These are phyloP conservation scores for Mormyrops boulengeri DNA, from an alignment of 2,797 vertebrate species.

Conservation along the genomic window DNA sequence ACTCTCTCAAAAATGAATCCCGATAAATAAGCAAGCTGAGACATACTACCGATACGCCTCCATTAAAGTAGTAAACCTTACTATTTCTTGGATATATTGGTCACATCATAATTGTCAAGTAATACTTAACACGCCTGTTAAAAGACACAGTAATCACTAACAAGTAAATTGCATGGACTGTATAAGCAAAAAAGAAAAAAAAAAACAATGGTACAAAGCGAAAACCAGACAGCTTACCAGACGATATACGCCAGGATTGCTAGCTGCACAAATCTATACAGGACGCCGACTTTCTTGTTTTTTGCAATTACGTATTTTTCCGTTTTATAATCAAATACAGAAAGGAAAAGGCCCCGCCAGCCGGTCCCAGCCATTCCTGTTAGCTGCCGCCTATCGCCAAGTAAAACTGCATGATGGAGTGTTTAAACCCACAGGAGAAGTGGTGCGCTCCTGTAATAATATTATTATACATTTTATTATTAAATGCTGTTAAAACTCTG, in stretches of 20 bases:
- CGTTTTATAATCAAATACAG: constrained; percentile 79
- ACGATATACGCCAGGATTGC: constrained; percentile 71
- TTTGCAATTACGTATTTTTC: constrained; percentile 78
- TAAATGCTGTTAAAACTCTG: neutral
- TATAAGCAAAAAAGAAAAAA: neutral
- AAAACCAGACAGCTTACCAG: constrained; percentile 51
- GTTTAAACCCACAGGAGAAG: neutral
- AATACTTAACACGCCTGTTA: neutral
- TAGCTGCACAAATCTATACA: constrained; percentile 77
- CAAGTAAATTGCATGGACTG: neutral
- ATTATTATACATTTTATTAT: neutral
- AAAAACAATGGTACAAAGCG: neutral
- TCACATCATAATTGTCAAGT: neutral
- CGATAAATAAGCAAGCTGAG: neutral
- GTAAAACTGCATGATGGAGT: neutral
- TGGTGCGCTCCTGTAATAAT: neutral
- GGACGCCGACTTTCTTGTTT: constrained; percentile 83
- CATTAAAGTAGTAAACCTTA: neutral
- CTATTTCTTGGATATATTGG: neutral
- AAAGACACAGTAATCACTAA: neutral
- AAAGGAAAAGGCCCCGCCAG: constrained; percentile 51
- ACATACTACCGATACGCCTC: neutral
- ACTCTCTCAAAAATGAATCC: neutral
- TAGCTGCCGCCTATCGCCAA: neutral
- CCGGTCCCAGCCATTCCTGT: constrained; percentile 41